Base-by-base conservation (phyloP, 1,140 invertebrate species). In the Lepidurus apus region DNA sequence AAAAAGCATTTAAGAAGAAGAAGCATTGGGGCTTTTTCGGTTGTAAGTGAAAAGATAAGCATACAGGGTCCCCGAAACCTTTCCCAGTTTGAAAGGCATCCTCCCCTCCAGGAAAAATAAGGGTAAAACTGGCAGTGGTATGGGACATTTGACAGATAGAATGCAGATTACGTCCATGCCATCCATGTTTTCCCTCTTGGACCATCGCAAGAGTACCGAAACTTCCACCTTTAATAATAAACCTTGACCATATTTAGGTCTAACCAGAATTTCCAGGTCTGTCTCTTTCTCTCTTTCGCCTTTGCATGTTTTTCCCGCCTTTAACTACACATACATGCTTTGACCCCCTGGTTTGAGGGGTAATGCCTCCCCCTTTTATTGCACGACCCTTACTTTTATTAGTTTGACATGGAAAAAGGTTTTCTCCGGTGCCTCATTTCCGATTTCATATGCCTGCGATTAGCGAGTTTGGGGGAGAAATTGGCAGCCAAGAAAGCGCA, bases 71-170 rank as follows among this genome's bases (percentile, higher is more conserved):
- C 34, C 34, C 34, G 21, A 21, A 65, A 65, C 4, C 21, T 65
- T n/a, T 13, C 17, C 53, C 53, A 65, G 21, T n/a, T 13, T 21
- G 6, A 65, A 65, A 1, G 17, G 45, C 45, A 10, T 47, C 45
- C 45, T 47, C 21, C 53, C 53, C 53, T 21, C 3, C 3, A 21
- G 21, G 53, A 7, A 65, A 65, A 65, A 65, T 65, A 21, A 65
- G 53, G 53, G 53, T 65, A 65, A 65, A 65, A 65, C 21, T 65
- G 53, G 53, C 53, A 65, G 53, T 65, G 17, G 9, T 65, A 65
- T 65, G 53, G 53, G 53, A 65, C 53, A 65, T 65, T 65, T 65
- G 53, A 65, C 53, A 65, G 53, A 65, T 65, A 65, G 53, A 65
- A 65, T 65, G 53, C 53, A 65, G 53, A 65, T 65, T 65, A 65